Evolutionary conservation across 2,113 vertebrate species (phyloP).

Genomic region (Crotalus horridus): DNA sequence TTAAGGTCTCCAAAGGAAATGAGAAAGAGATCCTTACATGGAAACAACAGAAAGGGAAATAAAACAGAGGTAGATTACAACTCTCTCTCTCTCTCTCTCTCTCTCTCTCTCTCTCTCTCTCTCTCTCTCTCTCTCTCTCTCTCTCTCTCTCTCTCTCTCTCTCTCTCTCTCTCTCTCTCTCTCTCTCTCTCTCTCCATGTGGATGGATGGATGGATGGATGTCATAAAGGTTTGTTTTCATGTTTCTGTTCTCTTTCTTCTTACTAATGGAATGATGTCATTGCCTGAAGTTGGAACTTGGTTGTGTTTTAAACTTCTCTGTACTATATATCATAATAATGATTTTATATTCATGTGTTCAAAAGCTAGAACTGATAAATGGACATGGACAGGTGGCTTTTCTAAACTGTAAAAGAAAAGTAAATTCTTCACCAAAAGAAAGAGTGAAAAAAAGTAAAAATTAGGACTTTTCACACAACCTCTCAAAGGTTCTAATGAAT

Average conservation of each 20-base stretch:
- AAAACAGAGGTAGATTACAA: not conserved
- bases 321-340: not conserved
- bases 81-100: rapidly evolving
- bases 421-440: not conserved
- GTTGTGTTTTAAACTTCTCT: not conserved
- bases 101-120: no score
- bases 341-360: not conserved
- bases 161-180: not conserved
- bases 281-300: not conserved
- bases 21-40: not conserved
- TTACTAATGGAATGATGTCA: not conserved
- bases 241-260: not conserved
- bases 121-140: no score
- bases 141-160: no score
- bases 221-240: not conserved
- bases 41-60: not conserved
- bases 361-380: not conserved
- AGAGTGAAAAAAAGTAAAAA: not conserved
- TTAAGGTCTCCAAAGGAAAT: not conserved
- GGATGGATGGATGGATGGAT: no score
- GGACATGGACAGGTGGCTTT: not conserved
- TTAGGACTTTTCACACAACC: not conserved
- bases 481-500: not conserved
- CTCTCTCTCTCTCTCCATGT: no score
- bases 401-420: not conserved